phyloP scores from a whole-genome alignment of 2,797 vertebrate genomes.

The Siniperca scherzeri region DNA sequence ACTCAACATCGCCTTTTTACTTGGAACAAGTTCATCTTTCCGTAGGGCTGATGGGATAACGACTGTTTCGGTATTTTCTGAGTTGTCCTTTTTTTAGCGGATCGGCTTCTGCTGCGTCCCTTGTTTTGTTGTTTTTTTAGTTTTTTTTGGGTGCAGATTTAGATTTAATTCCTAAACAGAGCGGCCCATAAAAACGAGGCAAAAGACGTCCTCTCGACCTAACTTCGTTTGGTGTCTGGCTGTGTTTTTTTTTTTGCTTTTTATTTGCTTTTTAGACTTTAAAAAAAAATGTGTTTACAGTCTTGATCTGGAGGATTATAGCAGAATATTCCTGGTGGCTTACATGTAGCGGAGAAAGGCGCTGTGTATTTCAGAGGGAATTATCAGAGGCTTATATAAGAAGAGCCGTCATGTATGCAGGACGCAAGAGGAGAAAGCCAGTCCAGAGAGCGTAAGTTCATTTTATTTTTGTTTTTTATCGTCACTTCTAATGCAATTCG shows the following conservation, averaged over 20 bases:
- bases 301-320: slow-evolving; percentile 31
- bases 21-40: slow-evolving; percentile 40
- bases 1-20: slow-evolving; percentile 16
- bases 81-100: not conserved
- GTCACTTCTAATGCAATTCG: fast-evolving
- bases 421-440: slow-evolving; percentile 86
- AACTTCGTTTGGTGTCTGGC: not conserved
- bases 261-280: not conserved
- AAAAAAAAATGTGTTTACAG: not conserved
- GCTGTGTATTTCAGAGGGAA: slow-evolving; percentile 34
- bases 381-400: slow-evolving; percentile 50
- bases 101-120: not conserved
- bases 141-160: not conserved
- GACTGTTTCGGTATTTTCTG: fast-evolving
- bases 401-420: slow-evolving; percentile 80
- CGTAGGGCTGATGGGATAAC: not conserved
- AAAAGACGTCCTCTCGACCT: not conserved
- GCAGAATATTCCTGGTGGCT: slow-evolving; percentile 7
- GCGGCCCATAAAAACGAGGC: not conserved
- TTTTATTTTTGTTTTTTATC: not conserved
- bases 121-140: not conserved
- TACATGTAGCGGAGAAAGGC: slow-evolving; percentile 60
- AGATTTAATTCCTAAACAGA: not conserved
- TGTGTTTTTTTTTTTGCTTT: too few relatives aligned
- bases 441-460: slow-evolving; percentile 84